Evolutionary conservation across 2,888 invertebrate genomes (phyloP).

Genomic region (Ctena decussata): DNA sequence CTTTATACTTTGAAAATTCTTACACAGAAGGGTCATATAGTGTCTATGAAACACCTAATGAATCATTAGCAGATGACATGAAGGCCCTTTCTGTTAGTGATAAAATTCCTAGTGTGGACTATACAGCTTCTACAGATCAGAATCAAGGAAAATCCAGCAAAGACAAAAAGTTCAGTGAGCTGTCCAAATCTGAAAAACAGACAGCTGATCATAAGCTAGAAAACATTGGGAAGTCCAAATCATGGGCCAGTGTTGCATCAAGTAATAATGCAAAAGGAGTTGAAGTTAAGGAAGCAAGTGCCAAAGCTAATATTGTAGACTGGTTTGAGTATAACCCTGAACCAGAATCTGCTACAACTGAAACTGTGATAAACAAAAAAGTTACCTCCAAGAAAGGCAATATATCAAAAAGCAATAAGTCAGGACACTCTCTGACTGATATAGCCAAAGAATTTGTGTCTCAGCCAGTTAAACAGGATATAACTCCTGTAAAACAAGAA

Average conservation of each 20-base stretch:
- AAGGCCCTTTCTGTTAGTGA: background rate
- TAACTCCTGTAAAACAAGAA: background rate
- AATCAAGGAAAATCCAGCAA: background rate
- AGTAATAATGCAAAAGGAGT: background rate
- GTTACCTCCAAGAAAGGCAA: conserved; percentile 1
- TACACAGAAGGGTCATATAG: conserved; percentile 9
- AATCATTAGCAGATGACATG: conserved; percentile 7
- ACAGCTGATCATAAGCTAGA: background rate
- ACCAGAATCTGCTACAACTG: background rate
- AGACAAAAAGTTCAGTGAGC: background rate
- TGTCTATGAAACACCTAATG: conserved; percentile 44
- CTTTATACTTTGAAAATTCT: background rate
- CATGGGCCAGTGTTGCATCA: background rate
- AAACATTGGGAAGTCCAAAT: background rate
- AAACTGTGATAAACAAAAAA: conserved; percentile 1
- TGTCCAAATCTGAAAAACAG: background rate
- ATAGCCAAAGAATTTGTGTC: background rate
- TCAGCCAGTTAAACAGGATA: background rate
- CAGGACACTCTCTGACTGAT: background rate
- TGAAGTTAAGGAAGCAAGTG: background rate
- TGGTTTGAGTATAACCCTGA: conserved; percentile 67
- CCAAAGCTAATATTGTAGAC: conserved; percentile 52
- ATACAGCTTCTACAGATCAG: background rate
- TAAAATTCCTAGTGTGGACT: background rate
- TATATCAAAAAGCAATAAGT: background rate